Evolutionary conservation across 2,797 vertebrate genomes (phyloP).

Genomic region (Rhabdomys pumilio): DNA sequence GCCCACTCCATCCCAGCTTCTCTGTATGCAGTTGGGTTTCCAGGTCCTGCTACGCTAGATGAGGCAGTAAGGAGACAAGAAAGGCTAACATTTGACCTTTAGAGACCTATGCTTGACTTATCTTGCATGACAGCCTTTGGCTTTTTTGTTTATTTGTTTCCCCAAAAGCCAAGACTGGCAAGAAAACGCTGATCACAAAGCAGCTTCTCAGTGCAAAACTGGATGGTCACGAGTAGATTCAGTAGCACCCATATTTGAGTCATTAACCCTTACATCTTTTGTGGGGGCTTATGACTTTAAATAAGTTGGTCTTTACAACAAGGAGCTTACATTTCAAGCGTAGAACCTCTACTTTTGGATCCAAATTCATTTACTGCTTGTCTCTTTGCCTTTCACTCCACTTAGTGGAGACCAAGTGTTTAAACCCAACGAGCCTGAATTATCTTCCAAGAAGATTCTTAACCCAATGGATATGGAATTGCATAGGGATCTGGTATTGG

Average conservation of each 20-base stretch:
- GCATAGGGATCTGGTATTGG: background rate
- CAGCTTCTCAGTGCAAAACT: background rate
- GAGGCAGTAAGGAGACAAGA: background rate
- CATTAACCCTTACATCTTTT: background rate
- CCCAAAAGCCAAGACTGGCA: background rate
- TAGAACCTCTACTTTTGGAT: background rate
- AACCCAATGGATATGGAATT: background rate
- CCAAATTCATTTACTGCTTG: background rate
- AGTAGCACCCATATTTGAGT: background rate
- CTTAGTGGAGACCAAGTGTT: background rate
- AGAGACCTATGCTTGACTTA: background rate
- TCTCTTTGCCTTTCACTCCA: background rate
- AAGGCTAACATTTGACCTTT: background rate
- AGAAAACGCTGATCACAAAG: background rate
- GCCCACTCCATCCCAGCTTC: background rate
- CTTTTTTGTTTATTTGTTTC: slow-evolving; percentile 5
- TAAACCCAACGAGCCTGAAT: background rate
- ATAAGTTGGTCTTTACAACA: background rate
- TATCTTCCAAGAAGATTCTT: slow-evolving; percentile 2
- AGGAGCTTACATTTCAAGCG: background rate
- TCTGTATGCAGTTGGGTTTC: background rate
- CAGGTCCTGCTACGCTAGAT: background rate
- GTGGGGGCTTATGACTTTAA: background rate
- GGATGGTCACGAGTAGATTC: background rate
- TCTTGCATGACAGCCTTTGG: background rate